A percentile compares a stretch with the other conserved stretches of the same genome.
Evolutionary conservation across 2,888 invertebrate species (phyloP).

Genomic region (Lumbricus terrestris): DNA sequence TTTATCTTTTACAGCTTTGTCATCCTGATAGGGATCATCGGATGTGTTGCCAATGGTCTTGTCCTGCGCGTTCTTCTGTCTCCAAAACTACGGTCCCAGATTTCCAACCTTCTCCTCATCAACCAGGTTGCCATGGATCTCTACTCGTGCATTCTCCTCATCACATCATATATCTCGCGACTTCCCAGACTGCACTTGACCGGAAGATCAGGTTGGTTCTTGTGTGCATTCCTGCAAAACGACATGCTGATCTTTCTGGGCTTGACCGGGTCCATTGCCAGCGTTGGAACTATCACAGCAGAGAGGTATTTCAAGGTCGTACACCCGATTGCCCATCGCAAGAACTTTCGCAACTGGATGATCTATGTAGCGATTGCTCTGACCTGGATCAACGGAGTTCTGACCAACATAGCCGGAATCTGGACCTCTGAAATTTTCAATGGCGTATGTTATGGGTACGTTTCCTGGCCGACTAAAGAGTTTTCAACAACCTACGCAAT

Average conservation of each 20-base stretch:
- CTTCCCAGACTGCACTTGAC: too few species aligned
- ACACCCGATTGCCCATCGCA: neutral
- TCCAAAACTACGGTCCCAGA: too few species aligned
- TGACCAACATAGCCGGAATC: neutral
- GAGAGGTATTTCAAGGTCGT: slow-evolving; percentile 17
- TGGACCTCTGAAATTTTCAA: neutral
- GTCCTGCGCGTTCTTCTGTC: neutral
- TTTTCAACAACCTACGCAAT: neutral
- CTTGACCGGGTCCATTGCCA: neutral
- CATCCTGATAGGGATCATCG: neutral
- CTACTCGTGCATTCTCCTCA: neutral
- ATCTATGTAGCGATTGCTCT: neutral
- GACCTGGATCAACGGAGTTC: slow-evolving; percentile 6
- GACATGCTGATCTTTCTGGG: neutral
- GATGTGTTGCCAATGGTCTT: neutral
- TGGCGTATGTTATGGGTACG: neutral
- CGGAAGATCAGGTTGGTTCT: too few species aligned
- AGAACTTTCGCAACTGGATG: slow-evolving; percentile 3
- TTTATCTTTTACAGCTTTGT: neutral
- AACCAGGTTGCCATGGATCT: slow-evolving; percentile 7
- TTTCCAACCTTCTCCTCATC: neutral
- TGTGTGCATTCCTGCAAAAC: too few species aligned
- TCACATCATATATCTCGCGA: too few species aligned
- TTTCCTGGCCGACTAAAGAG: neutral
- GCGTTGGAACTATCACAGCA: neutral